A percentile compares a stretch with the other conserved stretches of the same genome.
phyloP scores from a whole-genome alignment of 1,140 invertebrate species.

The Penaeus chinensis region DNA sequence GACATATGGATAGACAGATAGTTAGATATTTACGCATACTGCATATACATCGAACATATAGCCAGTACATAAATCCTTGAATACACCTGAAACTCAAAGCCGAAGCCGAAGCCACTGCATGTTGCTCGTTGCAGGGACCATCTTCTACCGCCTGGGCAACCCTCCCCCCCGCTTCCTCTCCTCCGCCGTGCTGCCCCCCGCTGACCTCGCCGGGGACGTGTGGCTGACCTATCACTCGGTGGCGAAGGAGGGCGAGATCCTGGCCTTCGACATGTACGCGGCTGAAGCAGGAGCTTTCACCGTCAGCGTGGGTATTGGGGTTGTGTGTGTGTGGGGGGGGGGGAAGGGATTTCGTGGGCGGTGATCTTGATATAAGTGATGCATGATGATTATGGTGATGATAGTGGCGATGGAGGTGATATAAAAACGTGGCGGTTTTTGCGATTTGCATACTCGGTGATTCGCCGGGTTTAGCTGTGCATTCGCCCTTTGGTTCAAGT shows the following conservation, averaged over 20 bases:
- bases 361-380: not conserved
- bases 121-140: not conserved
- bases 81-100: too few species aligned
- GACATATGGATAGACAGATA: too few species aligned
- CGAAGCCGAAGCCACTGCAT: too few species aligned
- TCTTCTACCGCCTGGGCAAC: slow-evolving; percentile 5
- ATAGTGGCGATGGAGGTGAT: too few species aligned
- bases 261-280: slow-evolving; percentile 8
- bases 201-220: not conserved
- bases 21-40: too few species aligned
- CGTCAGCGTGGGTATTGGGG: not conserved
- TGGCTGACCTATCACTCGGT: not conserved
- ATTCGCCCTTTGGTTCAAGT: too few species aligned
- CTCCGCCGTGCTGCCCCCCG: not conserved
- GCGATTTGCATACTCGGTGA: too few species aligned
- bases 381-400: not conserved
- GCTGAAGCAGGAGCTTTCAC: not conserved
- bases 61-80: too few species aligned
- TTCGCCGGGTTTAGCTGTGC: too few species aligned
- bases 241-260: not conserved
- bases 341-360: not conserved
- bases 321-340: not conserved
- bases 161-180: not conserved
- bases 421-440: too few species aligned
- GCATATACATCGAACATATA: too few species aligned